Percentiles rank a stretch among this genome's conserved stretches.
Conservation (phyloP, 1,140 invertebrate genomes). For the Heliconius nattereri region DNA sequence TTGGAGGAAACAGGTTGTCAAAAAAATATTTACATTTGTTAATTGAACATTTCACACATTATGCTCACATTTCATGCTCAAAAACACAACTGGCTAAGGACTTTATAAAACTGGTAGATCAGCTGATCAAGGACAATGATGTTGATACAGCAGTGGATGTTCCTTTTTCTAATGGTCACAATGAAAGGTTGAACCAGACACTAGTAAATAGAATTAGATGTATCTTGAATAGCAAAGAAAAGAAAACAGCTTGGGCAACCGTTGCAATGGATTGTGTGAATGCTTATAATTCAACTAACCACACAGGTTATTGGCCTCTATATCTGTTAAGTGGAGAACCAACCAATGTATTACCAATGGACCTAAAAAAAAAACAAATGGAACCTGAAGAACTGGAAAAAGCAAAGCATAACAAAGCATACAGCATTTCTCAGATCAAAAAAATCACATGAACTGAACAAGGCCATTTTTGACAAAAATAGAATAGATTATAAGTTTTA, state of each 20-base stretch:
- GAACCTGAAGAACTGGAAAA: too few relatives aligned
- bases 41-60: conserved; percentile 33
- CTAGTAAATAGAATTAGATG: conserved; percentile 35
- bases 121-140: conserved; percentile 20
- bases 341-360: too few relatives aligned
- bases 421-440: too few relatives aligned
- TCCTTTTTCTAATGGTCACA: conserved; percentile 37
- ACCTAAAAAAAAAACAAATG: too few relatives aligned
- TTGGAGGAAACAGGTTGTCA: conserved; percentile 33
- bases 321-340: too few relatives aligned
- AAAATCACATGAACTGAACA: too few relatives aligned
- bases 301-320: too few relatives aligned
- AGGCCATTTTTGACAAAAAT: too few relatives aligned
- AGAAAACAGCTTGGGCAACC: neutral
- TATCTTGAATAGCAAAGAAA: conserved; percentile 34
- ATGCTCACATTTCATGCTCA: conserved; percentile 43
- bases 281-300: too few relatives aligned
- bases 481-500: too few relatives aligned
- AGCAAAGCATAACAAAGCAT: too few relatives aligned
- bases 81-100: conserved; percentile 47
- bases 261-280: too few relatives aligned
- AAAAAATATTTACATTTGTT: conserved; percentile 34
- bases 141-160: conserved; percentile 40
- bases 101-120: conserved; percentile 39
- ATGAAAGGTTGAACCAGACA: conserved; percentile 34